phyloP scores from a whole-genome alignment of 2,888 invertebrate genomes.

The Drosophila paracracens region DNA sequence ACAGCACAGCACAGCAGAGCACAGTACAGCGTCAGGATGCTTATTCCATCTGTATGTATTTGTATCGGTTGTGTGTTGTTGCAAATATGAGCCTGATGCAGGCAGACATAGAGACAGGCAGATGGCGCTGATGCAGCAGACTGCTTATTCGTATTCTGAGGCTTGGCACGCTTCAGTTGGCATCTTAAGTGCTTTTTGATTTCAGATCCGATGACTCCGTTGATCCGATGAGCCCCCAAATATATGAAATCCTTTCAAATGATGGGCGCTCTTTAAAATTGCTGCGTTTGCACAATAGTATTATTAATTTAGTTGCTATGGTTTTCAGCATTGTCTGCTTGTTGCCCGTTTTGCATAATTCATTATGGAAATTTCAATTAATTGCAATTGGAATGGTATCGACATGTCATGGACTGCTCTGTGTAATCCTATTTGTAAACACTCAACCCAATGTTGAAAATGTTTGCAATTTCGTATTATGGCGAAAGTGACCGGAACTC shows the following conservation, averaged over 20 bases:
- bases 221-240: slow-evolving; percentile 58
- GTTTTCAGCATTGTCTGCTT: slow-evolving; percentile 12
- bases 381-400: slow-evolving; percentile 36
- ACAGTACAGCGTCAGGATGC: slow-evolving; percentile 17
- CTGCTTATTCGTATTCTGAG: slow-evolving; percentile 25
- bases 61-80: slow-evolving; percentile 31
- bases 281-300: not conserved
- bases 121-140: slow-evolving; percentile 22
- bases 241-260: slow-evolving; percentile 33
- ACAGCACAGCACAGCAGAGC: too few species aligned
- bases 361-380: slow-evolving; percentile 47
- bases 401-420: slow-evolving; percentile 9
- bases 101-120: slow-evolving; percentile 2
- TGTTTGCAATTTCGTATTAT: slow-evolving; percentile 60
- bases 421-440: slow-evolving; percentile 71
- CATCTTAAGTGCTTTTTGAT: slow-evolving; percentile 69
- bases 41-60: slow-evolving; percentile 13
- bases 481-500: slow-evolving; percentile 63
- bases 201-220: slow-evolving; percentile 24
- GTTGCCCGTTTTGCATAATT: slow-evolving; percentile 44
- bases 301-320: not conserved
- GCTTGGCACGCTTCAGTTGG: slow-evolving; percentile 37
- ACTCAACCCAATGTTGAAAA: slow-evolving; percentile 54
- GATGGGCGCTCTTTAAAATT: not conserved
- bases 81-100: slow-evolving; percentile 2